Evolutionary conservation across 2,888 invertebrate species (phyloP).

Genomic region (Lobophora halterata): DNA sequence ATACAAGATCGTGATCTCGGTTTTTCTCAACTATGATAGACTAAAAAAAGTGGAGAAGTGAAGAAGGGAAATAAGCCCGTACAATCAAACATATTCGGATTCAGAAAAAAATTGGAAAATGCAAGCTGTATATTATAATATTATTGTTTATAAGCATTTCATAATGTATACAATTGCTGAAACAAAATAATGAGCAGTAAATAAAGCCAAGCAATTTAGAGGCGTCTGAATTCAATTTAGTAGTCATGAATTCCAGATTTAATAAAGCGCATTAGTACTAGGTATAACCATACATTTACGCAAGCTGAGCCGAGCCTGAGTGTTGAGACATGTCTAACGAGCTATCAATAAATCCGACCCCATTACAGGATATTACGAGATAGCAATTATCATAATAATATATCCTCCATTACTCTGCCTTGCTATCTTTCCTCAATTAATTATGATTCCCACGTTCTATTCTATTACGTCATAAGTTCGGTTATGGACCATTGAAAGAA

Average conservation of each 20-base stretch:
- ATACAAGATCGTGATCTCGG: constrained; percentile 27
- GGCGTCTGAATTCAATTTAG: constrained; percentile 8
- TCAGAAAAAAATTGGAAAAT: no score
- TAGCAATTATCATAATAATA: constrained; percentile 46
- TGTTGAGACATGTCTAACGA: constrained; percentile 16
- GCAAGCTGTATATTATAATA: no score
- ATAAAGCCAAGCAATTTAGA: background rate
- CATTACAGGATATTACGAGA: constrained; percentile 44
- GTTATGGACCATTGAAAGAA: constrained; percentile 54
- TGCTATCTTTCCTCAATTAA: constrained; percentile 42
- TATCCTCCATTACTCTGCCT: constrained; percentile 31
- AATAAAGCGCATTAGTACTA: constrained; percentile 5
- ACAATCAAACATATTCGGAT: no score
- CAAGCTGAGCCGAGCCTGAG: constrained; percentile 16
- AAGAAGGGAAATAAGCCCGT: no score
- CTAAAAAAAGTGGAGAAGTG: no score
- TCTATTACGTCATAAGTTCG: constrained; percentile 57
- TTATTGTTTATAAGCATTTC: no score
- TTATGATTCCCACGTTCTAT: constrained; percentile 63
- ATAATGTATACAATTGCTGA: background rate
- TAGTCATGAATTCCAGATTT: constrained; percentile 3
- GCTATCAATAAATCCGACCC: constrained; percentile 24
- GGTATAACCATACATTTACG: constrained; percentile 17
- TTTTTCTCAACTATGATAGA: no score
- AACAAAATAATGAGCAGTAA: background rate